A percentile compares a stretch with the other conserved stretches of the same genome.
Conservation (phyloP, 2,113 vertebrate species). For the Clarias magur region DNA sequence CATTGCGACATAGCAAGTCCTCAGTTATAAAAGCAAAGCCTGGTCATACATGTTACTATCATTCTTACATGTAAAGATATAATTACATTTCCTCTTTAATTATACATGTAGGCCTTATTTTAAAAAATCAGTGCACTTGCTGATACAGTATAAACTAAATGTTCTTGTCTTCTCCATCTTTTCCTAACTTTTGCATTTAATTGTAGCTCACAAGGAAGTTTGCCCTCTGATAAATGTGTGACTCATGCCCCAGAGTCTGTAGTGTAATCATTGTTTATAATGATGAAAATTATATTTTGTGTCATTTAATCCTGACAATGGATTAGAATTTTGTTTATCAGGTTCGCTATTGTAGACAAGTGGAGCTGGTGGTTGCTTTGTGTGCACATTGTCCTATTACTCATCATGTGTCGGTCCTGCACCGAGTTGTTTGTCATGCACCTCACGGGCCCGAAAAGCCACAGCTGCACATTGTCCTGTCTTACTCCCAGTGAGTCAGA, state of each 20-base stretch:
- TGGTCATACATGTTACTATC: neutral
- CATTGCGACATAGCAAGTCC: too few relatives aligned
- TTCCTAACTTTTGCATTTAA: neutral
- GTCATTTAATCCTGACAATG: neutral
- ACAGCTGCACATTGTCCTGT: conserved; percentile 27
- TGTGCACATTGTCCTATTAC: conserved; percentile 16
- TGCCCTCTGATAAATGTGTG: neutral
- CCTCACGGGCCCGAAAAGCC: neutral
- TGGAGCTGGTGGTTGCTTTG: neutral
- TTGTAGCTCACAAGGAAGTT: neutral
- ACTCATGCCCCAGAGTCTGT: neutral
- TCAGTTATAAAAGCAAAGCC: neutral
- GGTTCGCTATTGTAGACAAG: conserved; percentile 11
- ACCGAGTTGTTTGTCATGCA: conserved; percentile 12
- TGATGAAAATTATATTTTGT: neutral
- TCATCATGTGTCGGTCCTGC: neutral
- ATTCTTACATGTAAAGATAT: neutral
- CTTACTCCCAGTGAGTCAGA: conserved; percentile 13
- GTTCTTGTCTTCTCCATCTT: neutral
- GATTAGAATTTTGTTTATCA: conserved; percentile 11
- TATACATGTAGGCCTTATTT: neutral
- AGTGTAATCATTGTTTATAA: conserved; percentile 13
- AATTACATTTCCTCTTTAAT: neutral
- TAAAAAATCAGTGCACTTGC: neutral
- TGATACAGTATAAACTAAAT: neutral